phyloP scores from a whole-genome alignment of 2,113 vertebrate species.

The Hylia prasina region DNA sequence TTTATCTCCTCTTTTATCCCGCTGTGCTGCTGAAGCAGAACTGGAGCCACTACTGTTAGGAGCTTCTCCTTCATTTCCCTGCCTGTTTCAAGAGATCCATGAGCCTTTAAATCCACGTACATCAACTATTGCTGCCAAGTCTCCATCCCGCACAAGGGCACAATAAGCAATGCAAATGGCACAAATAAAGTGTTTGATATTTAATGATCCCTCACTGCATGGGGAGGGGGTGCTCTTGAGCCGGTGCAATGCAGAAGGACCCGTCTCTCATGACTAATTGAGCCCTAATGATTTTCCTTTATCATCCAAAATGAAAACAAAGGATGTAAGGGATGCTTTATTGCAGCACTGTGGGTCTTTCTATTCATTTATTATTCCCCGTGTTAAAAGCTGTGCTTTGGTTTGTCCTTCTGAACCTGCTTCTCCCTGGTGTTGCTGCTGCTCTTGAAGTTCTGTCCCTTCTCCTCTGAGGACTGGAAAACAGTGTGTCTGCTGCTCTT shows the following conservation, averaged over 20 bases:
- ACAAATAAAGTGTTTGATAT: not conserved
- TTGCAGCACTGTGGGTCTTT: not conserved
- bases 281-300: conserved; percentile 26
- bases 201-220: not conserved
- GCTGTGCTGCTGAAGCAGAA: not conserved
- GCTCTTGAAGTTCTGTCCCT: not conserved
- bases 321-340: conserved; percentile 22
- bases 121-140: fast-evolving
- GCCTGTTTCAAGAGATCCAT: not conserved
- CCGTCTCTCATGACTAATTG: conserved; percentile 1
- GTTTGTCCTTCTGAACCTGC: not conserved
- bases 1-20: not conserved
- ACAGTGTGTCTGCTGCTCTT: not conserved
- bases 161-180: not conserved
- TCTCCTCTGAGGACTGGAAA: not conserved
- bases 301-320: conserved; percentile 15
- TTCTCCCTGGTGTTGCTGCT: not conserved
- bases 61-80: not conserved
- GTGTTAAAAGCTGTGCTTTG: not conserved
- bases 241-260: not conserved
- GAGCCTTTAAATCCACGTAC: not conserved
- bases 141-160: not conserved
- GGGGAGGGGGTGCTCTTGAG: not conserved
- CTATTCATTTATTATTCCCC: not conserved
- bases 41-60: fast-evolving